Conservation (phyloP, 2,888 invertebrate genomes). For the Zele albiditarsus region DNA sequence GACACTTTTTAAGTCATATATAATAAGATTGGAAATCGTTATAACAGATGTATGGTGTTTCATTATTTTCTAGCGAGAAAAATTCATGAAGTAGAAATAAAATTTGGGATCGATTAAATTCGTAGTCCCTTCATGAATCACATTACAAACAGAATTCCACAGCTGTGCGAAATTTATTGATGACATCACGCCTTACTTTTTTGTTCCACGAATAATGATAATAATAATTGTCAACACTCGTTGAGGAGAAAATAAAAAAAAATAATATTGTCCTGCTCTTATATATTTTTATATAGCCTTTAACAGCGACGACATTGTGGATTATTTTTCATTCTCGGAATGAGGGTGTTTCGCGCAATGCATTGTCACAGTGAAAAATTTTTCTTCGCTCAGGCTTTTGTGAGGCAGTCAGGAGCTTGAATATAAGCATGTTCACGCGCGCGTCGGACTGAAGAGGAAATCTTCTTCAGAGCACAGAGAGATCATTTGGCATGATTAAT, state of each 20-base stretch:
- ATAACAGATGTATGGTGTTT: too few species aligned
- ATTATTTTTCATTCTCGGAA: constrained; percentile 31
- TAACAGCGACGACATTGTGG: constrained; percentile 13
- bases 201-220: too few species aligned
- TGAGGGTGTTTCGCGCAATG: background rate
- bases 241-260: background rate
- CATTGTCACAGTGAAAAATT: constrained; percentile 16
- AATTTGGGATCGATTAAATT: too few species aligned
- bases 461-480: constrained; percentile 29
- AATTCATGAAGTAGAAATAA: too few species aligned
- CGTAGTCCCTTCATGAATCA: too few species aligned
- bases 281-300: background rate
- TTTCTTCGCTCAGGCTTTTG: constrained; percentile 25
- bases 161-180: too few species aligned
- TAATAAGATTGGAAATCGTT: too few species aligned
- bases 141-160: too few species aligned
- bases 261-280: background rate
- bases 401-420: constrained; percentile 20
- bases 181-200: too few species aligned
- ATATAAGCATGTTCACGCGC: background rate
- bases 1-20: too few species aligned
- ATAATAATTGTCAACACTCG: background rate
- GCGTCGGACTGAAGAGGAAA: constrained; percentile 30
- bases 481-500: constrained; percentile 43
- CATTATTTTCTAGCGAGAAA: too few species aligned